Evolutionary conservation across 2,888 invertebrate species (phyloP).

Genomic region (Papilio protenor): DNA sequence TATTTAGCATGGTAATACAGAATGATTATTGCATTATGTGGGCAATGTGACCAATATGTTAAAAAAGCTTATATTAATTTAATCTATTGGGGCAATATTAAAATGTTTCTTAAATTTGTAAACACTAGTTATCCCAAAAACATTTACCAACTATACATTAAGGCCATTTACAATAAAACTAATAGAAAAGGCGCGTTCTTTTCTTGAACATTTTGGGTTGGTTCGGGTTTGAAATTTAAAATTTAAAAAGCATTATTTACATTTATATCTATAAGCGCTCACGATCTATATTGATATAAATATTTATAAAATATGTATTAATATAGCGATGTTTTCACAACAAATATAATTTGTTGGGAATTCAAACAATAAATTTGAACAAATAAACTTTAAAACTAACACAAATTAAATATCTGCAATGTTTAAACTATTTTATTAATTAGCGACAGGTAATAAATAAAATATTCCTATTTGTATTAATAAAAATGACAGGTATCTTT

Average conservation of each 20-base stretch:
- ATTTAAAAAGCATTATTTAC: conserved; percentile 32
- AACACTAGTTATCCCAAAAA: conserved; percentile 17
- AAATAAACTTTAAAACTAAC: neutral
- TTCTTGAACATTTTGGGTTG: conserved; percentile 38
- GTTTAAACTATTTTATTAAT: no score
- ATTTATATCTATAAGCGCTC: conserved; percentile 37
- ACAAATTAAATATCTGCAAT: no score
- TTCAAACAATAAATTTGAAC: neutral
- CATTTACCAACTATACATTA: conserved; percentile 31
- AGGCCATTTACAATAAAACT: conserved; percentile 36
- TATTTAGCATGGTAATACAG: neutral
- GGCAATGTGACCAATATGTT: conserved; percentile 1
- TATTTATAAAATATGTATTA: conserved; percentile 6
- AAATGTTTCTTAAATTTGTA: conserved; percentile 24
- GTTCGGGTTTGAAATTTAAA: conserved; percentile 22
- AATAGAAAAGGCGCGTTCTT: conserved; percentile 35
- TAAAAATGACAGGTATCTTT: neutral
- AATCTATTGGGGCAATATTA: conserved; percentile 40
- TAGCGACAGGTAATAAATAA: no score
- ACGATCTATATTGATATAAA: conserved; percentile 14
- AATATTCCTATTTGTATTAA: neutral
- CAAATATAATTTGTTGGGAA: neutral
- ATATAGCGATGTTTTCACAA: neutral
- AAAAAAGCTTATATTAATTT: conserved; percentile 19
- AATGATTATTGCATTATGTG: neutral